Conservation (phyloP, 1,140 invertebrate species). For the Marisa cornuarietis region DNA sequence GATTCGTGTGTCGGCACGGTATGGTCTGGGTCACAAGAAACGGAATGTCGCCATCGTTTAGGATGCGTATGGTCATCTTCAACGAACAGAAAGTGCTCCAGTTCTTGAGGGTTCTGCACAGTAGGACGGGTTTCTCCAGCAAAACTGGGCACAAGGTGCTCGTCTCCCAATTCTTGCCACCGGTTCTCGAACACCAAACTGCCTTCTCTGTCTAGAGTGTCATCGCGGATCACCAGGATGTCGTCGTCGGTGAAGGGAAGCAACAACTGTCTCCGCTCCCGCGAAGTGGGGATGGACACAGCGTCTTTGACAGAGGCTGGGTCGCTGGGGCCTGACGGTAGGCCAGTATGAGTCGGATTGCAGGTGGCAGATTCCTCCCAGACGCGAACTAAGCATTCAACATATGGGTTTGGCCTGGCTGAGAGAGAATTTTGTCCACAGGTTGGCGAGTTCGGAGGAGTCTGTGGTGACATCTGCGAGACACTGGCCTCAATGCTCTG, state of each 20-base stretch:
- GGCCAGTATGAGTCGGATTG: background rate
- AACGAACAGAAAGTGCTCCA: background rate
- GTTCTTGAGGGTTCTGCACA: background rate
- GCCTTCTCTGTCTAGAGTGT: background rate
- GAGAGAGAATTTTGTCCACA: background rate
- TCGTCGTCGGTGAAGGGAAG: background rate
- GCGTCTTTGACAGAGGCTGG: background rate
- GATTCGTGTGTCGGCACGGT: too few species aligned
- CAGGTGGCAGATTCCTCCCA: background rate
- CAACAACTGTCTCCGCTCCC: background rate
- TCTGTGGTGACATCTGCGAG: background rate
- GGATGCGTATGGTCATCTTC: background rate
- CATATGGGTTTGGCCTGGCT: background rate
- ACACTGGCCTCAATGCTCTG: background rate
- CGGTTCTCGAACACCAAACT: background rate
- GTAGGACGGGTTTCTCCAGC: background rate
- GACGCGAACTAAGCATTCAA: background rate
- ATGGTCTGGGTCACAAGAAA: too few species aligned
- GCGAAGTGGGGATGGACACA: background rate
- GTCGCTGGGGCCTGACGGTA: background rate
- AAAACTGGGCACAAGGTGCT: background rate
- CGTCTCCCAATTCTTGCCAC: background rate
- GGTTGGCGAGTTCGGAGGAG: constrained; percentile 10
- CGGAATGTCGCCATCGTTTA: too few species aligned
- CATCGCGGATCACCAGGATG: background rate